Evolutionary conservation across 2,113 vertebrate species (phyloP), one percentile per base, ranked within the genome.

Genomic region (Oreotragus oreotragus): DNA sequence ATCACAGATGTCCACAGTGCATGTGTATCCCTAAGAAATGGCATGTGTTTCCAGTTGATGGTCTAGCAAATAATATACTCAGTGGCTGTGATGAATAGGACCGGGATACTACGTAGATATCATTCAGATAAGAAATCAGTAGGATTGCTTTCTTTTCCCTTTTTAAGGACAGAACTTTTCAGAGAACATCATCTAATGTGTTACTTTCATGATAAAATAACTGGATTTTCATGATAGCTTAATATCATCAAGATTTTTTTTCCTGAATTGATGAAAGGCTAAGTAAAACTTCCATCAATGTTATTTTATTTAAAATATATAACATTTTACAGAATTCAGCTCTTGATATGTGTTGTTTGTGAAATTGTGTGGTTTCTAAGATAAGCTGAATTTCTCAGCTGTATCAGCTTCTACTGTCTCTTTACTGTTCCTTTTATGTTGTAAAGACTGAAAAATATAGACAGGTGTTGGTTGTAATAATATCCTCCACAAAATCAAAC

Each of bases 151-250:
- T 92, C 85, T 58, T 94, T 55, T 60, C 53, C 19, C 73, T 96
- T 64, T 93, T 85, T 1, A 0, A 97, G 51, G 87, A 47, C 5
- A 96, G 94, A 97, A 16, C 7, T 96, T 88, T 93, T 96, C 47
- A 90, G 55, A 88, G 81, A 84, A 83, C 25, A 92, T 11, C 80
- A 30, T 94, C 27, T 33, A 43, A 66, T 39, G 30, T 91, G 21
- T 55, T 96, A 90, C 51, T 98, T 94, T 96, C 76, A 58, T 77
- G 80, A 62, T 84, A 66, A 90, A 93, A 36, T 79, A 95, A 95
- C 64, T 80, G 39, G 51, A 84, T 96, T 96, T 97, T 96, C 30
- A 10, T 2, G 28, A 66, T 79, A 25, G 27, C 0, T 80, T 96
- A 81, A n/a, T 83, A 57, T 94, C 36, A 30, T 36, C 21, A 83